phyloP scores from a whole-genome alignment of 2,888 invertebrate genomes.

The Charanyca ferruginea region DNA sequence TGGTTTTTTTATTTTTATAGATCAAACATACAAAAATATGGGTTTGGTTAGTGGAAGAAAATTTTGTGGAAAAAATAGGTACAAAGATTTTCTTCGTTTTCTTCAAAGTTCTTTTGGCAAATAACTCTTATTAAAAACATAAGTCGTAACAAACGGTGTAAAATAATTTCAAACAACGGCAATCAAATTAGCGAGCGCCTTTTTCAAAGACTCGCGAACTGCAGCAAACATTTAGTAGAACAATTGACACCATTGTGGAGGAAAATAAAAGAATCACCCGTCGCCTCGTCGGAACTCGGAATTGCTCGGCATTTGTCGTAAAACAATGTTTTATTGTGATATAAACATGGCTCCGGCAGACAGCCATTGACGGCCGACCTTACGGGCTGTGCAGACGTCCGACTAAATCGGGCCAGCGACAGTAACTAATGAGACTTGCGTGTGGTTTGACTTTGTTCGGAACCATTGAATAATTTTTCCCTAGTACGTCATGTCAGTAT shows the following conservation, averaged over 20 bases:
- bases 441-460: neutral
- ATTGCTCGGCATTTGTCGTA: conserved; percentile 73
- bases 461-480: neutral
- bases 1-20: neutral
- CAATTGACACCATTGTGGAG: conserved; percentile 57
- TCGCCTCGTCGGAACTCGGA: conserved; percentile 51
- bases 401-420: neutral
- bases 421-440: neutral
- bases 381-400: conserved; percentile 50
- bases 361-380: conserved; percentile 75
- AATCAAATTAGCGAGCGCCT: conserved; percentile 51
- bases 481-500: neutral
- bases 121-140: neutral
- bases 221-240: conserved; percentile 51
- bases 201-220: conserved; percentile 50
- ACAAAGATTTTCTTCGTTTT: neutral
- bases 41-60: neutral
- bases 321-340: conserved; percentile 79
- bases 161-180: conserved; percentile 14
- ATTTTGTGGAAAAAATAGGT: too few relatives aligned
- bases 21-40: neutral
- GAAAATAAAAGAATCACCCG: conserved; percentile 66
- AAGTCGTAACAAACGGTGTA: conserved; percentile 3
- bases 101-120: neutral
- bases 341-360: conserved; percentile 77